phyloP scores from a whole-genome alignment of 2,888 invertebrate species.

The Patella depressa region DNA sequence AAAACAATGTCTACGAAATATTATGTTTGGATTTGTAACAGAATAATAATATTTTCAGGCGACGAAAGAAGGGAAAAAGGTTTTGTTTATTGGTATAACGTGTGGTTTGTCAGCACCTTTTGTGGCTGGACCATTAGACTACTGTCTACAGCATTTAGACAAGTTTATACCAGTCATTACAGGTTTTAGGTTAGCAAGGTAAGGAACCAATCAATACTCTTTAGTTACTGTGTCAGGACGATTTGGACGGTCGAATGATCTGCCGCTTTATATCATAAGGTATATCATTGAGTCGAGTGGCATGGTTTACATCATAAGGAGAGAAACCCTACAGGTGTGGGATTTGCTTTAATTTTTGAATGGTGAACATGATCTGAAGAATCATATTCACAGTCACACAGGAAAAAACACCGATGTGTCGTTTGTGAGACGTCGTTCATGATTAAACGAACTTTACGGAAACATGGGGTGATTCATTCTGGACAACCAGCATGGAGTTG shows the following conservation, averaged over 20 bases:
- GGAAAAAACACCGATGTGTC: no score
- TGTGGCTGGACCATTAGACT: conserved; percentile 68
- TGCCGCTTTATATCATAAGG: not conserved
- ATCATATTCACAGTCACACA: no score
- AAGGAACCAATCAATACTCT: not conserved
- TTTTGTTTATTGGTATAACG: conserved; percentile 67
- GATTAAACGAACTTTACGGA: no score
- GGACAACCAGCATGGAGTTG: no score
- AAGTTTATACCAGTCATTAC: conserved; percentile 63
- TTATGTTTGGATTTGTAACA: not conserved
- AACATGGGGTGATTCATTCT: no score
- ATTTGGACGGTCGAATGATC: not conserved
- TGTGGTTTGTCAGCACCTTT: conserved; percentile 70
- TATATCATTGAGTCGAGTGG: no score
- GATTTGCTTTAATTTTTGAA: no score
- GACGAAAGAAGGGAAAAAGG: conserved; percentile 44
- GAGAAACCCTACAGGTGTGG: no score
- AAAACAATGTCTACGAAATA: not conserved
- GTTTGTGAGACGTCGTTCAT: no score
- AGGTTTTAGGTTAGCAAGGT: conserved; percentile 68
- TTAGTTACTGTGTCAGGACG: no score
- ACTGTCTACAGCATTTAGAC: conserved; percentile 57
- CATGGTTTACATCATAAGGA: no score
- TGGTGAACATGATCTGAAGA: no score
- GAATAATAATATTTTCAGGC: conserved; percentile 37